A percentile compares a stretch with the other conserved stretches of the same genome.
phyloP scores from a whole-genome alignment of 2,888 invertebrate species.

The Pediacus dermestoides region DNA sequence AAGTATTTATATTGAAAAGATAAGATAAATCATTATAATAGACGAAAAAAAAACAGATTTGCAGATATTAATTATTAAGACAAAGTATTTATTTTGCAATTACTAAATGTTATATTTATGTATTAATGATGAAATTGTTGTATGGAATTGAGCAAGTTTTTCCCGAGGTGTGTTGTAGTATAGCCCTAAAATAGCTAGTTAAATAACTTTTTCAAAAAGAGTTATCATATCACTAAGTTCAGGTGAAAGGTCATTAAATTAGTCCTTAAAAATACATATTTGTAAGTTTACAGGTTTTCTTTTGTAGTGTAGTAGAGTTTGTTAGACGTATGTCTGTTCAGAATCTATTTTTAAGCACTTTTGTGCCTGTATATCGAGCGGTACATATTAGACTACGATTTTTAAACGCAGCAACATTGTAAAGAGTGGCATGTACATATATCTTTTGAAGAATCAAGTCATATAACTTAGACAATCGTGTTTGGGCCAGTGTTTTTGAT shows the following conservation, averaged over 20 bases:
- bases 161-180: too few species aligned
- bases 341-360: too few species aligned
- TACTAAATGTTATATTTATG: conserved; percentile 26
- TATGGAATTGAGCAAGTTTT: conserved; percentile 7
- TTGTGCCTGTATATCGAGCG: too few species aligned
- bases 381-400: too few species aligned
- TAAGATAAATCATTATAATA: conserved; percentile 24
- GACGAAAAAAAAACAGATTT: conserved; percentile 19
- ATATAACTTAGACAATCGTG: too few species aligned
- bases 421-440: too few species aligned
- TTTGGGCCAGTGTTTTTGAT: too few species aligned
- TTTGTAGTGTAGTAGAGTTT: conserved; percentile 13
- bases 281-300: conserved; percentile 14
- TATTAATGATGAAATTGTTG: conserved; percentile 24
- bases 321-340: conserved; percentile 15
- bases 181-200: too few species aligned
- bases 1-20: conserved; percentile 7
- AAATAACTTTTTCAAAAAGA: too few species aligned
- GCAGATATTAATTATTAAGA: conserved; percentile 23
- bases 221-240: conserved; percentile 33
- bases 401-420: too few species aligned
- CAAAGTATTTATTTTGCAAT: conserved; percentile 26
- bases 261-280: conserved; percentile 10
- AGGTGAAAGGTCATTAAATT: conserved; percentile 29
- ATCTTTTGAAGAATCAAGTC: too few species aligned